These are phyloP conservation scores for Paedocypris micromegethes DNA, from an alignment of 2,797 vertebrate genomes.

Conservation along the genomic window DNA sequence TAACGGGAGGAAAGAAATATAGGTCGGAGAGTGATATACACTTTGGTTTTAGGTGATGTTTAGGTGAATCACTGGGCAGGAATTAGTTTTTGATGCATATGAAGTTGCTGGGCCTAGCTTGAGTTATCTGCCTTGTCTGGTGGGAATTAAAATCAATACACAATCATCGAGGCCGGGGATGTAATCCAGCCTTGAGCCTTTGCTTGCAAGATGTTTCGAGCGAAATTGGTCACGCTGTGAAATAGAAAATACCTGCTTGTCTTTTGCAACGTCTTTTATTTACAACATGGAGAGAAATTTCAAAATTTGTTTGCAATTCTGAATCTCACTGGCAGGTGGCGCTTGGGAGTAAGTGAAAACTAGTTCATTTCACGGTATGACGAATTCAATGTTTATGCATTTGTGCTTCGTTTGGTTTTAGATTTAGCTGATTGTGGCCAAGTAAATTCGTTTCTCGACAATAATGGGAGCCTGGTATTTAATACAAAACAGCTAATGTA, in stretches of 20 bases:
- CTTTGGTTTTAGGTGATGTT: neutral
- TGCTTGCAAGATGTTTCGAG: constrained; percentile 47
- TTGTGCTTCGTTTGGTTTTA: too few relatives aligned
- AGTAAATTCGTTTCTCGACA: neutral
- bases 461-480: neutral
- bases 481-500: neutral
- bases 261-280: constrained; percentile 33
- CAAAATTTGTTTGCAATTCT: neutral
- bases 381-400: too few relatives aligned
- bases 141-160: constrained; percentile 52
- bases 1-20: neutral
- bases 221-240: constrained; percentile 30
- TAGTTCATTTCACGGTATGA: too few relatives aligned
- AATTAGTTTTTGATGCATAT: constrained; percentile 33
- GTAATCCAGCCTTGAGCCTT: constrained; percentile 43
- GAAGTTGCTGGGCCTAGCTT: neutral
- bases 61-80: neutral
- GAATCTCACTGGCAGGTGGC: constrained; percentile 36
- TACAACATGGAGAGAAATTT: constrained; percentile 1
- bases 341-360: constrained; percentile 30
- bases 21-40: neutral
- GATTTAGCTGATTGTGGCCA: neutral
- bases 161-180: constrained; percentile 48
- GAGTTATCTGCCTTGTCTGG: constrained; percentile 39
- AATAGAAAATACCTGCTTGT: constrained; percentile 42